Base-by-base conservation (phyloP, 2,113 vertebrate species). In the Phalacrocorax carbo region DNA sequence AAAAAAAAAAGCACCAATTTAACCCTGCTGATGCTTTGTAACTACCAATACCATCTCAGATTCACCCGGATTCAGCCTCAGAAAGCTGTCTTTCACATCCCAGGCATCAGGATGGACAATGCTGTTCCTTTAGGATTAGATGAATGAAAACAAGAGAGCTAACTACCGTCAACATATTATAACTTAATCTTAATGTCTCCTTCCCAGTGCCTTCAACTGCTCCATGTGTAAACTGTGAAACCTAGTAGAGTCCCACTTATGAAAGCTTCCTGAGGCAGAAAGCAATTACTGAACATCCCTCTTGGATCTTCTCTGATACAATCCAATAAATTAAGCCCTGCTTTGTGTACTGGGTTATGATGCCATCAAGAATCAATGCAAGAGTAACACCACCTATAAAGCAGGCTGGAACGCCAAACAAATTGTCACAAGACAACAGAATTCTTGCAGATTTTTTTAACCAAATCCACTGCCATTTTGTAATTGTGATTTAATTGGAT, bases 171-270 rank as follows among this genome's bases (percentile, higher is more conserved):
- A 69, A 32, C 6, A 13, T 10, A 13, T 10, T 54, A 18, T 4
- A 46, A 60, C 26, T 32, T 60, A 14, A 75, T 30, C 64, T 29
- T 62, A 40, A 7, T 9, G 21, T 17, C 40, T 79, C 36, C 40
- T 58, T 58, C 21, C 42, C 16, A 22, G 15, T 1, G 0, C n/a
- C 60, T 36, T 64, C 38, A 36, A 1, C 72, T 52, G 26, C 10
- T 88, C 52, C 26, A 8, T 0, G 8, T 22, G 27, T 23, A 36
- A n/a, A 44, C 36, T 38, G 8, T 1, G 44, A 54, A 70, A 55
- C 18, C 20, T 13, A 22, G n/a, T 0, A 17, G 29, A 52, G 60
- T 20, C 16, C 13, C 30, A 9, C 10, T 38, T 7, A 10, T 0
- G 36, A 44, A 58, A 82, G 30, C 44, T 77, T 85, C 4, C 4